Evolutionary conservation across 2,113 vertebrate species (phyloP).

Genomic region (Sinocyclocheilus maitianheensis): DNA sequence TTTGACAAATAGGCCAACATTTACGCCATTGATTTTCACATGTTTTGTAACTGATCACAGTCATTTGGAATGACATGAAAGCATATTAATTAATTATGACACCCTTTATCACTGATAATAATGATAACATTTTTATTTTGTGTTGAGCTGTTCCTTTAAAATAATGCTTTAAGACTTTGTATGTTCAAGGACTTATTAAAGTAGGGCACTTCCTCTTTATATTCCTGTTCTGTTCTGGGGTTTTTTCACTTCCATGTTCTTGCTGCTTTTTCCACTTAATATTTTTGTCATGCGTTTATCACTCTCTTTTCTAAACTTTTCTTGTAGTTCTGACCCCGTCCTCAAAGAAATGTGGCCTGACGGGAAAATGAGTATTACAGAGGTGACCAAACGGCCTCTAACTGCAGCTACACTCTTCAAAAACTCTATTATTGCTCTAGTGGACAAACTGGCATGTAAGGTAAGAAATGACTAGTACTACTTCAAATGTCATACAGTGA

Average conservation of each 20-base stretch:
- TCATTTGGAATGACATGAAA: not conserved
- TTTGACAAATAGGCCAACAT: not conserved
- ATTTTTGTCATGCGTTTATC: not conserved
- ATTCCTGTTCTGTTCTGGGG: not conserved
- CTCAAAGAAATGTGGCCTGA: slow-evolving; percentile 93
- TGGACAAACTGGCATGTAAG: slow-evolving; percentile 91
- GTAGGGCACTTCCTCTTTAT: not conserved
- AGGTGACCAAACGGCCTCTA: slow-evolving; percentile 92
- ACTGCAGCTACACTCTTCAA: slow-evolving; percentile 91
- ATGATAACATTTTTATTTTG: not conserved
- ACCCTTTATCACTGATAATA: not conserved
- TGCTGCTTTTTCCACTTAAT: not conserved
- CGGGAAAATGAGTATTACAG: slow-evolving; percentile 88
- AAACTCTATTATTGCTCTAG: slow-evolving; percentile 91
- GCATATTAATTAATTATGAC: not conserved
- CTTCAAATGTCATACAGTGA: not conserved
- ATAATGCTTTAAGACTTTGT: not conserved
- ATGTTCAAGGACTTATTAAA: not conserved
- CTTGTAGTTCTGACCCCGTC: slow-evolving; percentile 77
- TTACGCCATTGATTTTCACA: not conserved
- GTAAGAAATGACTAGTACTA: slow-evolving; percentile 63
- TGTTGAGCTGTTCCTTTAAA: not conserved
- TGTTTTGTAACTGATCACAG: not conserved
- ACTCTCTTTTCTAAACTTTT: not conserved
- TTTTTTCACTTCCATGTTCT: not conserved